Evolutionary conservation across 2,113 vertebrate genomes (phyloP), one percentile per base, ranked within the genome.

Genomic region (Geococcyx californianus): DNA sequence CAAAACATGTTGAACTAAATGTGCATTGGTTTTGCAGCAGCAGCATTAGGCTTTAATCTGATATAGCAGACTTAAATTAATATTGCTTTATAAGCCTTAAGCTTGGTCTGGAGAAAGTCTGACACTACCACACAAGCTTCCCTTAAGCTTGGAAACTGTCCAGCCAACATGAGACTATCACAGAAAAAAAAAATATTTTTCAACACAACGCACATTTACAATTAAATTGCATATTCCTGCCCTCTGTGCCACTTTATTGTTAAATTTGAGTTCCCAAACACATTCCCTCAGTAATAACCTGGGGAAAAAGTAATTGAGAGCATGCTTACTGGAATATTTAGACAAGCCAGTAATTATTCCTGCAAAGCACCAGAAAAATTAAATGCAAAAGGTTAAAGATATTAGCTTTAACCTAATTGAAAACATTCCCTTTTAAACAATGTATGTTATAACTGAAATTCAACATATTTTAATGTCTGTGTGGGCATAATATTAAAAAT

Each of bases 301-400:
- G 36, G 58, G 36, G 64, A 44, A 87, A 52, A 49, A 83, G 20
- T 4, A 64, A 90, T 3, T 67, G 70, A 49, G 33, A 96, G 45
- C 1, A 4, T 7, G 24, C 68, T 64, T 91, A 75, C 51, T 93
- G 63, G 69, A 81, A 80, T 7, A 26, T 3, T 15, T 34, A 74
- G 33, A 42, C 29, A 44, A 83, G 55, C 11, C 62, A 69, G 45
- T 72, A 34, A 83, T 91, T 87, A 85, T 80, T 92, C 84, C 78
- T 87, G 76, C 63, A 91, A 83, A 93, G 93, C 56, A 79, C 7
- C 52, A 52, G 11, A 34, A 70, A 72, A 64, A 0, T 24, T n/a
- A 84, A 89, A 87, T 21, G 66, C 20, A 79, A 56, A 83, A 96
- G 36, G 51, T 66, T 69, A 83, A 83, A 81, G 49, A n/a, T 8